Base-by-base conservation (phyloP, 2,113 vertebrate species). In the Osmerus mordax region DNA sequence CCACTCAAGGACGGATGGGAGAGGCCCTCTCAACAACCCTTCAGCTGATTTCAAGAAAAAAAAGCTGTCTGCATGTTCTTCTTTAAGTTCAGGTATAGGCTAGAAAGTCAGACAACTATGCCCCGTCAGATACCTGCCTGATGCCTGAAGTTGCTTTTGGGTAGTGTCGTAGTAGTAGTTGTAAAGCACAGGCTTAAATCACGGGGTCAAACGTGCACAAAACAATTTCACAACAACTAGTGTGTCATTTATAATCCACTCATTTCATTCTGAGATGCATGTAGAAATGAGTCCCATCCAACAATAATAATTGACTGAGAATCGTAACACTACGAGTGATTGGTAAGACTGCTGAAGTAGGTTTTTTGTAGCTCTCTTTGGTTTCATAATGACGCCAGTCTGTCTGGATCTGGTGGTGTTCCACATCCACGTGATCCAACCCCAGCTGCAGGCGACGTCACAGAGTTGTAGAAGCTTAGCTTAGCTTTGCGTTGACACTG, bases 1-100 rank as follows among this genome's bases (percentile, higher is more conserved):
- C 29, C 67, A 65, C 58, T 32, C 69, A 72, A 69, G 18, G 73
- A 72, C 77, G 67, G 28, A 13, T 29, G 47, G 7, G 56, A 53
- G 13, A 3, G 16, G 32, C 63, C 64, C 16, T 32, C 13, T 58
- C 29, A 9, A 58, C 28, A 9, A 18, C 23, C 51, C 21, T 7
- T 23, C 25, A 21, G 2, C 29, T 25, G 41, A 21, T 5, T 7
- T 67, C 65, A 16, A 63, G 13, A 63, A 21, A 21, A 21, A 21
- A 21, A 21, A 21, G 21, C 65, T 21, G 65, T 36, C 61, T 32
- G 61, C 61, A n/a, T 12, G 14, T 56, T 18, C 53, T 63, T 63
- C 61, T 23, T 25, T 29, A 12, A 15, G 3, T 7, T 63, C 32
- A 36, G 32, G 29, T 14, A 4, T n/a, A 56, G 15, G 54, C 9